Conservation (phyloP, 2,113 vertebrate species). For the Heterotilapia buettikoferi region DNA sequence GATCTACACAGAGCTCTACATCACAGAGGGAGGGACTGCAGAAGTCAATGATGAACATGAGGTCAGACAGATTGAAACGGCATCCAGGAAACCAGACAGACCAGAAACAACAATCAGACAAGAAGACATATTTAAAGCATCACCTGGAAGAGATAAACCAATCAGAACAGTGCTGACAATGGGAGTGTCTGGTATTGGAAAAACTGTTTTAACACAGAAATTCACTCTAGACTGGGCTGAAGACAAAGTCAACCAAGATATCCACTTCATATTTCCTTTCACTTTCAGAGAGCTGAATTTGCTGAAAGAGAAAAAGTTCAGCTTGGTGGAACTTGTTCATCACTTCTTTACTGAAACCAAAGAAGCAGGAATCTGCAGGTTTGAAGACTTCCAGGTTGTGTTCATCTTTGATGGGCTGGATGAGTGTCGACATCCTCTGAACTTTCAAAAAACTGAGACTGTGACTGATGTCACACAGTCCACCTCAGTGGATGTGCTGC, state of each 20-base stretch:
- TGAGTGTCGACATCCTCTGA: no score
- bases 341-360: neutral
- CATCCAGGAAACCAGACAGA: neutral
- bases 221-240: neutral
- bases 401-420: no score
- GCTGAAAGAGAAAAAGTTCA: neutral
- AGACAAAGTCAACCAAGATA: neutral
- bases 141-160: rapidly evolving
- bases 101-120: neutral
- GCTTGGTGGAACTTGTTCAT: neutral
- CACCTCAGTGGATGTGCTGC: no score
- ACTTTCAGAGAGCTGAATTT: neutral
- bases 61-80: neutral
- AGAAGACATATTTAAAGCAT: rapidly evolving
- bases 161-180: neutral
- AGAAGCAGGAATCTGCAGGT: neutral
- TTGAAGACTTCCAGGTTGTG: neutral
- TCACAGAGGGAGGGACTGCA: conserved; percentile 21
- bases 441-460: no score
- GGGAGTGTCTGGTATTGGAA: neutral
- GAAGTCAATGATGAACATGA: neutral
- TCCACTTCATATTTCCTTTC: neutral
- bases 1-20: conserved; percentile 47
- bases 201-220: neutral
- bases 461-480: no score